Evolutionary conservation across 2,113 vertebrate species (phyloP).

Genomic region (Zingel zingel): DNA sequence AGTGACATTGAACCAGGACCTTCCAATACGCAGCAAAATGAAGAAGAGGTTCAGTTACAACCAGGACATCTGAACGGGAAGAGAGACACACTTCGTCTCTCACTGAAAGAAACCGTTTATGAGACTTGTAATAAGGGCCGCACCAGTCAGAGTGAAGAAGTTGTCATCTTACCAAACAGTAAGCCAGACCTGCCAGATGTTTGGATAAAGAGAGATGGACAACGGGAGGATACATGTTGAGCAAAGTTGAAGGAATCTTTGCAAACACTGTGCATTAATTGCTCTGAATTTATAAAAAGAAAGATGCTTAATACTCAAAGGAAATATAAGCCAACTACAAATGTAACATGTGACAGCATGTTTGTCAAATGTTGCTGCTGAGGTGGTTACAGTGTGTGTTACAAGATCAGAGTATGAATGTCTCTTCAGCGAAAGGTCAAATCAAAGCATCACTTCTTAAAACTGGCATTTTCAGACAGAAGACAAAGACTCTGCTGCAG

Average conservation of each 20-base stretch:
- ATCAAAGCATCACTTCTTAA: constrained; percentile 48
- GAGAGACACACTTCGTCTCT: constrained; percentile 93
- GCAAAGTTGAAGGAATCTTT: constrained; percentile 51
- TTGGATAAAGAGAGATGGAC: constrained; percentile 94
- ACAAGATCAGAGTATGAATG: constrained; percentile 49
- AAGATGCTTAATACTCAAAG: constrained; percentile 25
- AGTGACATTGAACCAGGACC: constrained; percentile 87
- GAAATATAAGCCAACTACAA: constrained; percentile 64
- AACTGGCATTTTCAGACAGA: not conserved
- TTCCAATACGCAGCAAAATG: constrained; percentile 53
- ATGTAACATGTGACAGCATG: constrained; percentile 51
- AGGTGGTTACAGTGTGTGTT: constrained; percentile 24
- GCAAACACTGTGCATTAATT: constrained; percentile 51
- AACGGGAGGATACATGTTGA: constrained; percentile 88
- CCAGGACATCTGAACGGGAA: constrained; percentile 93
- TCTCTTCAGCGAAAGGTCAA: constrained; percentile 32
- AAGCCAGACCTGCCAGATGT: constrained; percentile 95
- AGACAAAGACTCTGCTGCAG: constrained; percentile 15
- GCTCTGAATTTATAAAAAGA: not conserved
- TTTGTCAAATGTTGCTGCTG: constrained; percentile 38
- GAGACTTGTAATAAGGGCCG: constrained; percentile 88
- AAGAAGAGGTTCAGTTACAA: constrained; percentile 71
- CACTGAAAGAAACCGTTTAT: constrained; percentile 91
- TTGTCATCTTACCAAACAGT: constrained; percentile 95
- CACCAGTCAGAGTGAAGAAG: constrained; percentile 83